Evolutionary conservation across 1,140 invertebrate species (phyloP).

Genomic region (Mya arenaria): DNA sequence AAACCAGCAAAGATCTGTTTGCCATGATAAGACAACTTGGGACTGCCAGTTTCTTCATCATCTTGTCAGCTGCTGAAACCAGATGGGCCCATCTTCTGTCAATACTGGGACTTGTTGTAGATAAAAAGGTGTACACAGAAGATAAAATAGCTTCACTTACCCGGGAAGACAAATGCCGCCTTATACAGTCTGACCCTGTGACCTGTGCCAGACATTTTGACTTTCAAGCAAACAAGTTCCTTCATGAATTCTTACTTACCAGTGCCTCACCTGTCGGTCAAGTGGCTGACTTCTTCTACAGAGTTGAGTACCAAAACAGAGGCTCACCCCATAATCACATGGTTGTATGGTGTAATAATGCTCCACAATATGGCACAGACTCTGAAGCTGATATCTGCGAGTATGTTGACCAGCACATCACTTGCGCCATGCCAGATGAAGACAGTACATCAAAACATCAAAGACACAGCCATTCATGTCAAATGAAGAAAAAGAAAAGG

Average conservation of each 20-base stretch:
- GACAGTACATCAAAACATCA: constrained; percentile 36
- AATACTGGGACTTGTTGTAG: constrained; percentile 53
- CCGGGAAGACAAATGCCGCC: constrained; percentile 50
- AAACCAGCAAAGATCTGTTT: constrained; percentile 52
- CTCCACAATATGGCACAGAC: constrained; percentile 65
- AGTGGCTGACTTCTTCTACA: constrained; percentile 64
- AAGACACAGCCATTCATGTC: constrained; percentile 57
- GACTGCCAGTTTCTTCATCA: constrained; percentile 44
- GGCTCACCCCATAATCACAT: constrained; percentile 81
- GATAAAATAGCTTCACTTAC: constrained; percentile 44
- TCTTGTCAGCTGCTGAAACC: constrained; percentile 61
- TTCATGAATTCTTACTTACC: constrained; percentile 38
- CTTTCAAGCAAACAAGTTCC: constrained; percentile 42
- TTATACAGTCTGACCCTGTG: constrained; percentile 61
- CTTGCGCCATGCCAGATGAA: constrained; percentile 27
- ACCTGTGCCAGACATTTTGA: constrained; percentile 60
- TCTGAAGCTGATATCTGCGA: constrained; percentile 34
- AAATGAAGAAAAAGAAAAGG: constrained; percentile 32
- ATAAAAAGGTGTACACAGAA: constrained; percentile 51
- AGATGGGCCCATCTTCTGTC: constrained; percentile 59
- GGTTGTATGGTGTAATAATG: constrained; percentile 78
- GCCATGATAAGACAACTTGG: constrained; percentile 61
- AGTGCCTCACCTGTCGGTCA: constrained; percentile 39
- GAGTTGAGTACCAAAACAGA: constrained; percentile 81
- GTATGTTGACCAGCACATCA: constrained; percentile 56